Evolutionary conservation across 2,888 invertebrate genomes (phyloP).

Genomic region (Lottia gigantea): DNA sequence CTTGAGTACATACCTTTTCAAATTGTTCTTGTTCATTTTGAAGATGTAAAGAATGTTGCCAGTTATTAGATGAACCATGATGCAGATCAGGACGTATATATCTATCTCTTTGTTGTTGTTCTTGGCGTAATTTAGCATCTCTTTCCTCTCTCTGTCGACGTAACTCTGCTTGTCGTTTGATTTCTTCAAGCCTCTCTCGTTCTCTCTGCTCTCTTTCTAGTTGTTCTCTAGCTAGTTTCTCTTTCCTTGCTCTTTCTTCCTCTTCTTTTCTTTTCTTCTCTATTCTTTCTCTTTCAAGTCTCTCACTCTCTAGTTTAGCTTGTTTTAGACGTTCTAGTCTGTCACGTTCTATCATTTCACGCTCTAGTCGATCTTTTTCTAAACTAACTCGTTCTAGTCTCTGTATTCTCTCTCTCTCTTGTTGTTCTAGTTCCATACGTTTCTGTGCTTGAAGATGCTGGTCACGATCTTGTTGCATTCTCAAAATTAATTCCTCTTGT

Average conservation of each 20-base stretch:
- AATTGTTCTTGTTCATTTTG: constrained; percentile 8
- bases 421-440: neutral
- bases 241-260: constrained; percentile 20
- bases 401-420: neutral
- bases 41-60: constrained; percentile 4
- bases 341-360: constrained; percentile 21
- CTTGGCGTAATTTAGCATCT: neutral
- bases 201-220: constrained; percentile 7
- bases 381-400: constrained; percentile 5
- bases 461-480: neutral
- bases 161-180: neutral
- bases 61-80: neutral
- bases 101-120: neutral
- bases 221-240: neutral
- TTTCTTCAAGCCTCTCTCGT: constrained; percentile 7
- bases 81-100: neutral
- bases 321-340: neutral
- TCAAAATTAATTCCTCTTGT: constrained; percentile 6
- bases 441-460: neutral
- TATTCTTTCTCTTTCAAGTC: constrained; percentile 19
- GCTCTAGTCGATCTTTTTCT: constrained; percentile 18
- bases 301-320: neutral
- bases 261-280: constrained; percentile 20
- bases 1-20: neutral
- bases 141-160: constrained; percentile 10